These are phyloP conservation scores for Lucilia cuprina DNA, from an alignment of 1,140 invertebrate species.

Conservation along the genomic window DNA sequence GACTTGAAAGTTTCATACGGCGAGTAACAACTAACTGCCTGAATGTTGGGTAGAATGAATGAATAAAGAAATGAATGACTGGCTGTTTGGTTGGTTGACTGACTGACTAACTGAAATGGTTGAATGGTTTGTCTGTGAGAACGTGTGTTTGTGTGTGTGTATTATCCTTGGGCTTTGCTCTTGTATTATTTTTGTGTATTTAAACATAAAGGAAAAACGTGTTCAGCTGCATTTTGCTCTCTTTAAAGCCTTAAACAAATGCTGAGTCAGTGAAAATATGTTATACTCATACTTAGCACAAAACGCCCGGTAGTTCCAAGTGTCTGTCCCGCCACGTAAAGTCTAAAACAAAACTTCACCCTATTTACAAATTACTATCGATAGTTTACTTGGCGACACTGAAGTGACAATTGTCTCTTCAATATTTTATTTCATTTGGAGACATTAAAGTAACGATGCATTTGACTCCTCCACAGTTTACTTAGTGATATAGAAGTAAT, in stretches of 20 bases:
- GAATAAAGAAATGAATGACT: neutral
- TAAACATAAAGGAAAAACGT: neutral
- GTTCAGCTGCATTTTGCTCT: neutral
- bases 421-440: no score
- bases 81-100: neutral
- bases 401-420: no score
- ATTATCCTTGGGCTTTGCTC: neutral
- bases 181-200: neutral
- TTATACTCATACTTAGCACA: neutral
- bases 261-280: neutral
- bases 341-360: no score
- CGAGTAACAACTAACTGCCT: neutral
- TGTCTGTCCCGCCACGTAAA: no score
- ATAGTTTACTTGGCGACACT: no score
- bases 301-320: no score
- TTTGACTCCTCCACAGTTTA: no score
- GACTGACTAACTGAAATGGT: neutral
- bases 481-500: no score
- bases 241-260: neutral
- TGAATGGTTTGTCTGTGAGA: neutral
- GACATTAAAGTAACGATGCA: no score
- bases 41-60: no score
- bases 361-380: no score
- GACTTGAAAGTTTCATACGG: neutral
- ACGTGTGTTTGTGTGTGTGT: neutral